Evolutionary conservation across 1,140 invertebrate genomes (phyloP), one percentile per base, ranked within the genome.

Genomic region (Paracyclopina nana): DNA sequence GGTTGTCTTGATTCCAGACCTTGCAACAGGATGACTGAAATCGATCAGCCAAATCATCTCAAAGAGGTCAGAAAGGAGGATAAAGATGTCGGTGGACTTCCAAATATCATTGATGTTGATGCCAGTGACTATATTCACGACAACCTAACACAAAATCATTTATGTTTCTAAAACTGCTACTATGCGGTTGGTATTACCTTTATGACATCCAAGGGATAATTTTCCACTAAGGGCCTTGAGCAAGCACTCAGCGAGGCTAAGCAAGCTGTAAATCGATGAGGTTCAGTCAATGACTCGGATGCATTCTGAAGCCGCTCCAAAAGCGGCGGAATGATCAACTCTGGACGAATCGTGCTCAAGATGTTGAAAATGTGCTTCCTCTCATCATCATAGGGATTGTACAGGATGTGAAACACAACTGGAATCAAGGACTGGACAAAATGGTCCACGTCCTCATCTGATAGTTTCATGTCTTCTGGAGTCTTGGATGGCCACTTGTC

Each of bases 301-400:
- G 50, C 31, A 11, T 24, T 8, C 12, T 20, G 11, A 3, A 52
- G 31, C 72, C 69, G 76, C 56, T 92, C 82, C 27, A 95, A 60
- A 12, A 91, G 65, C 40, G 77, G 71, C 6, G 86, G 84, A 30
- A 92, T 73, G 6, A 94, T 76, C 12, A 85, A 64, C 54, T 80
- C 77, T 1, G 87, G 86, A 57, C 83, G 68, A 40, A 94, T 64
- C 14, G 73, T 72, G 4, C 83, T 75, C 42, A 94, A 65, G 61
- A 79, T 69, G 45, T 20, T 54, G 52, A 14, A 26, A 27, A 45
- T 54, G 16, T 18, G 11, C 16, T 75, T 14, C 70, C 65, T 12
- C 14, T 52, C 59, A 54, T 61, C 61, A 14, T 66, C 66, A 29
- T 58, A 60, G 57, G 71, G 71, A 38, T 63, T 61, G 56, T 73